Evolutionary conservation across 2,797 vertebrate genomes (phyloP).

Genomic region (Falco columbarius): DNA sequence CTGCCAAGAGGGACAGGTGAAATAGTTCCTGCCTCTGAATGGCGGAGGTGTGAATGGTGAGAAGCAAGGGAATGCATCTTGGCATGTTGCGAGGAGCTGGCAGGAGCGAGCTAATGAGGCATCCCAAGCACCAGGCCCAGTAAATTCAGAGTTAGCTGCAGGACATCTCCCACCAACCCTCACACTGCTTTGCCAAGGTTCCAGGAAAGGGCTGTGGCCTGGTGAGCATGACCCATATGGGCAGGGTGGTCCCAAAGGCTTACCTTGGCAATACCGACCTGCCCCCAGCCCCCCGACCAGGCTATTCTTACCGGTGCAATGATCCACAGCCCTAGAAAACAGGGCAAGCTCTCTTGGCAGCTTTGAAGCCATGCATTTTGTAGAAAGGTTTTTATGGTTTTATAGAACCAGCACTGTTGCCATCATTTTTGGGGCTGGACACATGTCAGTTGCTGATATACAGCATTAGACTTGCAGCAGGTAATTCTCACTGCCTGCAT

Average conservation of each 20-base stretch:
- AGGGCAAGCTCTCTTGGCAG: background rate
- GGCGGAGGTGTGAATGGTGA: background rate
- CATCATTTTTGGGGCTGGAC: background rate
- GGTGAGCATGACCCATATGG: fast-evolving
- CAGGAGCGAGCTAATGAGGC: background rate
- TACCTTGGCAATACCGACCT: background rate
- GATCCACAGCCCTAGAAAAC: background rate
- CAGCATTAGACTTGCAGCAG: background rate
- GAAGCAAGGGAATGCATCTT: fast-evolving
- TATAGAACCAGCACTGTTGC: fast-evolving
- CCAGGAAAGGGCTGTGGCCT: background rate
- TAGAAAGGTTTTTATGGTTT: background rate
- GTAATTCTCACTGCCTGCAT: background rate
- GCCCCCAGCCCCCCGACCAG: background rate
- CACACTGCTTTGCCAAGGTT: fast-evolving
- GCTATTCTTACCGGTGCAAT: background rate
- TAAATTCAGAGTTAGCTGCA: background rate
- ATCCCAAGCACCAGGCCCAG: fast-evolving
- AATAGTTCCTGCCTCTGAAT: fast-evolving
- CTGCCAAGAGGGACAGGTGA: background rate
- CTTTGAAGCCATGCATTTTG: fast-evolving
- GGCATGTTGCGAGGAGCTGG: background rate
- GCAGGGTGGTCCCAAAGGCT: background rate
- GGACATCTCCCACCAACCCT: background rate
- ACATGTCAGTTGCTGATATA: background rate